phyloP scores from a whole-genome alignment of 2,113 vertebrate species.

The Xerus inauris region DNA sequence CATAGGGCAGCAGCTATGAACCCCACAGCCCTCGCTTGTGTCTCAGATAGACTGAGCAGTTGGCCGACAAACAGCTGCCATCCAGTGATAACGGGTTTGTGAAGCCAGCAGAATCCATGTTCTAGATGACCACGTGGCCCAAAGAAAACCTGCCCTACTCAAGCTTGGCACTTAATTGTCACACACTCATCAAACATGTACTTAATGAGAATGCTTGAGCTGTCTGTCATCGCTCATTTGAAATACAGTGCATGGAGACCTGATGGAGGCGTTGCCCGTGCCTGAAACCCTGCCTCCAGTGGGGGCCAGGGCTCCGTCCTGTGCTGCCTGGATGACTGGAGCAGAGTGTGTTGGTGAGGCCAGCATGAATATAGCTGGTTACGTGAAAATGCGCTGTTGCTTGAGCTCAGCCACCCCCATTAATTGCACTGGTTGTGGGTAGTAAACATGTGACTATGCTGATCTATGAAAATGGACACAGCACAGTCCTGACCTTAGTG shows the following conservation, averaged over 20 bases:
- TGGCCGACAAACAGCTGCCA: rapidly evolving
- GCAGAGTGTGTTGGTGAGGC: neutral
- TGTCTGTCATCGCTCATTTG: neutral
- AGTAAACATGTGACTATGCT: neutral
- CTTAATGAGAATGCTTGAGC: neutral
- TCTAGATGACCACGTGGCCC: neutral
- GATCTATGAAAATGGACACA: neutral
- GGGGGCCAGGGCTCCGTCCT: rapidly evolving
- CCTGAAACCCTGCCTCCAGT: too few relatives aligned
- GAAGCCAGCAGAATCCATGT: neutral
- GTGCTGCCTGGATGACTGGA: too few relatives aligned
- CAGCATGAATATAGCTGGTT: too few relatives aligned
- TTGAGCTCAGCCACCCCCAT: neutral
- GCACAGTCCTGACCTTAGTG: neutral
- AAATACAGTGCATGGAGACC: neutral
- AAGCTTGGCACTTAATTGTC: neutral
- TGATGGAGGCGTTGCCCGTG: too few relatives aligned
- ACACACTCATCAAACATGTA: neutral
- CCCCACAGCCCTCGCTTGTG: rapidly evolving
- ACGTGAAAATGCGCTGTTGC: too few relatives aligned
- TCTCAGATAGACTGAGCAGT: neutral
- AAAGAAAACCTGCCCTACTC: neutral
- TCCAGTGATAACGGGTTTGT: neutral
- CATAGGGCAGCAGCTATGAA: neutral
- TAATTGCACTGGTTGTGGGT: neutral